Evolutionary conservation across 1,140 invertebrate genomes (phyloP).

Genomic region (Ctenoplectra terminalis): DNA sequence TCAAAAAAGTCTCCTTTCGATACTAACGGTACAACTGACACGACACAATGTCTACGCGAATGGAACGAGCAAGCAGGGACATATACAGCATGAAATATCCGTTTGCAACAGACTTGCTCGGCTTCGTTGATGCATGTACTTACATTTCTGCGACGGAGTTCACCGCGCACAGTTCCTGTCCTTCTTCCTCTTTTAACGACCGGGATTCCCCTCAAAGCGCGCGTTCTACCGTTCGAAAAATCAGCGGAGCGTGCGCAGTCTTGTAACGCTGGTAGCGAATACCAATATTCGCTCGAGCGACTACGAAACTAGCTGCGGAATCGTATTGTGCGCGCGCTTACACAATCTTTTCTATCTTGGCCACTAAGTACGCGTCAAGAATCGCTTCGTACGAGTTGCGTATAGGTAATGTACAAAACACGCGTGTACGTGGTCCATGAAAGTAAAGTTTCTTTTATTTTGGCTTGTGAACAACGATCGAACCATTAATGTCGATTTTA

Average conservation of each 20-base stretch:
- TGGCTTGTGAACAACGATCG: too few species aligned
- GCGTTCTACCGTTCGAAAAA: constrained; percentile 28
- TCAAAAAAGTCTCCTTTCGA: too few species aligned
- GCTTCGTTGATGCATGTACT: constrained; percentile 32
- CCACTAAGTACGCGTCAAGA: not conserved
- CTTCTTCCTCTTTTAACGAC: not conserved
- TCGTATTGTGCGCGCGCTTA: constrained; percentile 34
- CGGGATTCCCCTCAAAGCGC: not conserved
- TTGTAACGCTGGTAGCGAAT: constrained; percentile 47
- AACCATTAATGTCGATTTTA: too few species aligned
- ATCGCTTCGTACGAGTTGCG: not conserved
- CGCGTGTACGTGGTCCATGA: too few species aligned
- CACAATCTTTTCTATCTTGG: constrained; percentile 27
- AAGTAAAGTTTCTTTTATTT: too few species aligned
- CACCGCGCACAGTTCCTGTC: constrained; percentile 39
- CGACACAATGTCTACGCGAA: not conserved
- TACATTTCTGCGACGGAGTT: constrained; percentile 29
- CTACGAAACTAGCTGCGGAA: constrained; percentile 37
- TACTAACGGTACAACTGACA: not conserved
- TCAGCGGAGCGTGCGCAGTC: constrained; percentile 45
- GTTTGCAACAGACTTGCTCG: constrained; percentile 1
- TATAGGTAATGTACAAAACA: not conserved
- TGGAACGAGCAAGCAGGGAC: not conserved
- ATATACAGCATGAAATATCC: not conserved
- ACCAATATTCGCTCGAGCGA: constrained; percentile 49